Base-by-base conservation (phyloP, 2,113 vertebrate species). In the Macrotus californicus region DNA sequence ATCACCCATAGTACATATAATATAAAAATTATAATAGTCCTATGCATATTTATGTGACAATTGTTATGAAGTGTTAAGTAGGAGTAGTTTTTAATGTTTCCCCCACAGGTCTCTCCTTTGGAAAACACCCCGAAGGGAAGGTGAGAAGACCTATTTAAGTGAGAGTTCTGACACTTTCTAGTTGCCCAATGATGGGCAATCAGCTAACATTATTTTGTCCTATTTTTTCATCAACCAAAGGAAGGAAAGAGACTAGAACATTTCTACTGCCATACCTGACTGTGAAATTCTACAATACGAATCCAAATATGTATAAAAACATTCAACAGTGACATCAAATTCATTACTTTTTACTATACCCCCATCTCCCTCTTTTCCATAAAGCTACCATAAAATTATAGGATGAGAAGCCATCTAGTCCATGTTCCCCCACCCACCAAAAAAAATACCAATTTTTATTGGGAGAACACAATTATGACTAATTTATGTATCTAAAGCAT, bases 151-250 rank as follows among this genome's bases (percentile, higher is more conserved):
- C 26, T 75, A 29, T 77, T 94, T 73, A 94, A 91, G 69, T 89
- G 41, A 81, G 19, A 89, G 31, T 86, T 77, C 79, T 15, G 43
- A 95, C 3, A 52, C 21, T 52, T 81, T 66, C 56, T 67, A 73
- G n/a, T 16, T 88, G 21, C 11, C 81, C 9, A 67, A 83, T 14
- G 73, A 81, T 36, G 11, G 67, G 14, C 64, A 89, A 88, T 94
- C 11, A 81, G 54, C 72, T 90, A 93, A 81, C 1, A 13, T 85
- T 14, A 77, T 14, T 95, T 87, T 59, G 56, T 24, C 75, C 89
- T 54, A 39, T 13, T 80, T 80, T 93, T 54, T 84, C 69, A 94
- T 46, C 43, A 82, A 29, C 22, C 77, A 94, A 96, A 89, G 84
- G 9, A 93, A 95, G 59, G 69, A 7, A 72, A 39, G 7, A 92